Base-by-base conservation (phyloP, 2,113 vertebrate species). In the Octodon degus region DNA sequence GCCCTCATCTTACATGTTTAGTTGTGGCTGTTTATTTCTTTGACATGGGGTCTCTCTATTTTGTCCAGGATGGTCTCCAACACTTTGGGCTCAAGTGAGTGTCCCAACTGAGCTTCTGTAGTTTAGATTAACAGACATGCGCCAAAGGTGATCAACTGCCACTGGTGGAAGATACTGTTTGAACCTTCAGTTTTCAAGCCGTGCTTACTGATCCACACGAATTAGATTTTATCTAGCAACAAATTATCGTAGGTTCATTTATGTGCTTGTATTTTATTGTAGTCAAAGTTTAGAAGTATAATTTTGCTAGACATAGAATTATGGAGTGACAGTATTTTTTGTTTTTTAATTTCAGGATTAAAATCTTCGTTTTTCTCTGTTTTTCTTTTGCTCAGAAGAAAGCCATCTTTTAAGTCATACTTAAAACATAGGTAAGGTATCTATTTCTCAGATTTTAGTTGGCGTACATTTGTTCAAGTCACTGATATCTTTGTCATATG, bases 291-390 rank as follows among this genome's bases (percentile, higher is more conserved):
- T 92, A 65, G 19, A 86, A 92, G 16, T 25, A 16, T 65, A 90
- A 81, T 90, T 68, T 96, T 90, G 82, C 30, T 94, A 8, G 2
- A 25, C 76, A 50, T 43, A 85, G 22, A 84, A 91, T 86, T 91
- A 25, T 70, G 2, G 7, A 0, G 25, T 93, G 32, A 86, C 12
- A 47, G 19, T 92, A 91, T 40, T 65, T 14, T 43, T 81, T 62
- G 53, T 86, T 37, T 34, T 63, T 67, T 58, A 76, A 43, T 89
- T 93, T 89, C 24, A 89, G 24, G 16, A 0, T 40, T 34, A 37
- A 6, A 40, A 79, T 34, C 13, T 30, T 58, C 68, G 16, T 60
- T 84, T 93, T 86, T 85, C 68, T 76, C 50, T 22, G 25, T 0
- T 89, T 65, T 1, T 1, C 76, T 91, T 92, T 67, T 24, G 2